Evolutionary conservation across 2,797 vertebrate species (phyloP).

Genomic region (Sebastes minor): DNA sequence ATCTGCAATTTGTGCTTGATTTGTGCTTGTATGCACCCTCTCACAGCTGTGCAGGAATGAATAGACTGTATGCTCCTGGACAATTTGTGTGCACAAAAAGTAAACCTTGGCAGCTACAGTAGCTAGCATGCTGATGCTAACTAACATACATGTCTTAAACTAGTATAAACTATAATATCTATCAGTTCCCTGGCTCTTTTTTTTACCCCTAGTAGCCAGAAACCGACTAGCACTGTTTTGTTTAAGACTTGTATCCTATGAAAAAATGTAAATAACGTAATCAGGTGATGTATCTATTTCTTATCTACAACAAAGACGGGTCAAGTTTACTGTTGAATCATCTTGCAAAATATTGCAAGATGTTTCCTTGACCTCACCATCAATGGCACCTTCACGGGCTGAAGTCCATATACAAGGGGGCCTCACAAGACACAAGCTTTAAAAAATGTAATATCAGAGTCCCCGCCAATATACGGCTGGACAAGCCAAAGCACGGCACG

Average conservation of each 20-base stretch:
- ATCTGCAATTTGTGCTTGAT: conserved; percentile 62
- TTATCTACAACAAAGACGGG: no score
- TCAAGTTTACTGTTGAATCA: not conserved
- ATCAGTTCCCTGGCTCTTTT: not conserved
- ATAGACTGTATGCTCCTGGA: not conserved
- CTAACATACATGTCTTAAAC: not conserved
- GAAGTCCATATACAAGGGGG: no score
- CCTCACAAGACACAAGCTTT: no score
- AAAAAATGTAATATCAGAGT: no score
- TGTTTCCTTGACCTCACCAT: not conserved
- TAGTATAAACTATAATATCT: not conserved
- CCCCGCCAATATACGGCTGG: no score
- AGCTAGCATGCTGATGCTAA: not conserved
- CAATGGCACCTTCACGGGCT: no score
- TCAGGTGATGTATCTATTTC: not conserved
- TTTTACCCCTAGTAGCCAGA: not conserved
- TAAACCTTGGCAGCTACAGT: conserved; percentile 1
- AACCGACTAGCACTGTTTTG: not conserved
- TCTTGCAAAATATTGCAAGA: not conserved
- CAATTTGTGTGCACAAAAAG: not conserved
- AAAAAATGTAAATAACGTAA: not conserved
- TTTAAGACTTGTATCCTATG: not conserved
- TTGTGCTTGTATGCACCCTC: conserved; percentile 45
- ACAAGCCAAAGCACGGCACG: no score
- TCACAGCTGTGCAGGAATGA: conserved; percentile 49